Evolutionary conservation across 2,797 vertebrate species (phyloP), one percentile per base, ranked within the genome.

Genomic region (Scolopax rusticola): DNA sequence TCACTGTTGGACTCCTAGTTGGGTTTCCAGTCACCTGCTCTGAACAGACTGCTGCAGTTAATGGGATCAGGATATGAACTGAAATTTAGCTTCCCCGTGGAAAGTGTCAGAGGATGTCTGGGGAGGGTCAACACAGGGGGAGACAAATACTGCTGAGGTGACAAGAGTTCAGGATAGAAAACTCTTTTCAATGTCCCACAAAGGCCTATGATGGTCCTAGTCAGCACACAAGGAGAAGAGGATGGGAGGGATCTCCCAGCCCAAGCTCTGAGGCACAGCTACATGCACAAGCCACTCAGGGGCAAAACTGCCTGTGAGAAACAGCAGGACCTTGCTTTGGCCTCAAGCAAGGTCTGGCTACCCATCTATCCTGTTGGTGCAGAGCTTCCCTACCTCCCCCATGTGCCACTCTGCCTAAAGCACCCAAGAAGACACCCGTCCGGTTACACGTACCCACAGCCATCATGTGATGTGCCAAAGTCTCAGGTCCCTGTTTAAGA

Each of bases 401-500:
- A 1, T 2, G 4, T n/a, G 51, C n/a, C 0, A 1, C 82, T 75
- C 70, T 69, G 71, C 36, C 53, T n/a, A 18, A 33, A 4, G 13
- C 30, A 53, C 81, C 45, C 0, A 2, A 57, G 65, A 33, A 84
- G 88, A 60, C 17, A 30, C 30, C n/a, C 7, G 0, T 38, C 16
- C 1, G 2, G 8, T 67, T 71, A 45, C 6, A 2, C 0, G 0
- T 20, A 32, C 13, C 54, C 68, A 17, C 63, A 79, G 32, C 28
- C 24, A 51, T 36, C 24, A 10, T 14, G 12, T 43, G 36, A 79
- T 54, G 47, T 67, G 63, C 50, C 8, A 0, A 69, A 71, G 15
- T 43, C 50, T 83, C 60, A 53, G 36, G 23, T 33, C 24, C 23
- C 87, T 74, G 8, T 56, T 78, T 57, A 84, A 81, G 45, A 25